Conservation (phyloP, 2,797 vertebrate genomes). For the Gambusia yucatana region DNA sequence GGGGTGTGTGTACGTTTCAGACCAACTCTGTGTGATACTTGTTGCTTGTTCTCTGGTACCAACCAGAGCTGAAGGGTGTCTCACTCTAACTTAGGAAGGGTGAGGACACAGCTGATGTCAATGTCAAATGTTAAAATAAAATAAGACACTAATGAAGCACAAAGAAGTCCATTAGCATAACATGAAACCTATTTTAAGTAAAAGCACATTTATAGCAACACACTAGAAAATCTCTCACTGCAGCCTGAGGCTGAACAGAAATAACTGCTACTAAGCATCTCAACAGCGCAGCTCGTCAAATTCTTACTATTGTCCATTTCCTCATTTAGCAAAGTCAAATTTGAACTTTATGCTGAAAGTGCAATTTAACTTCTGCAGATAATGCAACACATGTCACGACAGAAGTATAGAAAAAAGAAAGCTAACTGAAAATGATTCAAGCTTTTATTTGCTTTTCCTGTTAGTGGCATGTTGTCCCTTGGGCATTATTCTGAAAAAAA, state of each 20-base stretch:
- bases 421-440: background rate
- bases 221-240: background rate
- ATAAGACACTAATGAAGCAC: background rate
- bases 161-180: background rate
- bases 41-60: slow-evolving; percentile 15
- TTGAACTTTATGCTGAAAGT: slow-evolving; percentile 45
- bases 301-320: slow-evolving; percentile 48
- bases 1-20: background rate
- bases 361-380: slow-evolving; percentile 33
- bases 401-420: background rate
- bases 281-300: slow-evolving; percentile 1
- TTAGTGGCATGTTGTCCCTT: background rate
- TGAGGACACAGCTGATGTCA: slow-evolving; percentile 7
- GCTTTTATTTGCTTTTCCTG: background rate
- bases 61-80: slow-evolving; percentile 22
- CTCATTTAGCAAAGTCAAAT: slow-evolving; percentile 35
- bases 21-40: background rate
- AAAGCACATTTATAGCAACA: too few relatives aligned
- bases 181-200: background rate
- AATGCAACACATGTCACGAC: slow-evolving; percentile 10
- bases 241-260: background rate
- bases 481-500: background rate
- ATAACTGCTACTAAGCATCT: slow-evolving; percentile 2
- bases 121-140: slow-evolving; percentile 3
- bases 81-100: slow-evolving; percentile 30